These are phyloP conservation scores for Trochalopteron elliotii DNA, from an alignment of 2,113 vertebrate species.

Conservation along the genomic window DNA sequence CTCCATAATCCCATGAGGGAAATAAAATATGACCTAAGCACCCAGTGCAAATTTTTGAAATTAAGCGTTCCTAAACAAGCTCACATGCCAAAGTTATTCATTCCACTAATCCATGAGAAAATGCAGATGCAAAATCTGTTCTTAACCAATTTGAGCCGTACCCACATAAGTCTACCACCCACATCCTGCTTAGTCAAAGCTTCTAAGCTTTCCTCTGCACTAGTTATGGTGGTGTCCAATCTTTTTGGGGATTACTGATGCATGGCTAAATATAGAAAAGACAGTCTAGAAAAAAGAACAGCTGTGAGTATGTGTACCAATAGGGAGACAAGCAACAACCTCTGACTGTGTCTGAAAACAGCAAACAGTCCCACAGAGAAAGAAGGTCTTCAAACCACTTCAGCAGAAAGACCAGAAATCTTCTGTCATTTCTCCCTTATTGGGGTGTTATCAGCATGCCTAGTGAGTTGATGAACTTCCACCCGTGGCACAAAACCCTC, in stretches of 20 bases:
- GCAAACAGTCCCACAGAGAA: not conserved
- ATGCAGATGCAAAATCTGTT: not conserved
- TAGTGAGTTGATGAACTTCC: not conserved
- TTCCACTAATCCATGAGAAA: not conserved
- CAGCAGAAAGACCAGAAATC: not conserved
- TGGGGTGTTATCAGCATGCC: not conserved
- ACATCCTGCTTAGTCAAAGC: slow-evolving; percentile 13
- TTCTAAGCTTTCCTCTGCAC: not conserved
- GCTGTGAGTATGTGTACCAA: not conserved
- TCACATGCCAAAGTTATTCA: not conserved
- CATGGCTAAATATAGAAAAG: not conserved
- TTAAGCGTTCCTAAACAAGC: not conserved
- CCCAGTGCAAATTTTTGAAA: not conserved
- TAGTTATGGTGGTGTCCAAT: not conserved
- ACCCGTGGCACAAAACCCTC: not conserved
- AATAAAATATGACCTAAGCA: not conserved
- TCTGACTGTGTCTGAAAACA: not conserved
- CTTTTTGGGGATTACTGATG: not conserved
- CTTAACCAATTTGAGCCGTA: not conserved
- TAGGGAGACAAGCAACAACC: not conserved
- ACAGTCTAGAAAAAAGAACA: not conserved
- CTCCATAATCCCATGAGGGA: not conserved
- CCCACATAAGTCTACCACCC: not conserved
- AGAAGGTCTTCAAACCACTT: not conserved
- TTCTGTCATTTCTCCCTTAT: not conserved